Evolutionary conservation across 2,113 vertebrate species (phyloP).

Genomic region (zebrafish (Danio rerio)): DNA sequence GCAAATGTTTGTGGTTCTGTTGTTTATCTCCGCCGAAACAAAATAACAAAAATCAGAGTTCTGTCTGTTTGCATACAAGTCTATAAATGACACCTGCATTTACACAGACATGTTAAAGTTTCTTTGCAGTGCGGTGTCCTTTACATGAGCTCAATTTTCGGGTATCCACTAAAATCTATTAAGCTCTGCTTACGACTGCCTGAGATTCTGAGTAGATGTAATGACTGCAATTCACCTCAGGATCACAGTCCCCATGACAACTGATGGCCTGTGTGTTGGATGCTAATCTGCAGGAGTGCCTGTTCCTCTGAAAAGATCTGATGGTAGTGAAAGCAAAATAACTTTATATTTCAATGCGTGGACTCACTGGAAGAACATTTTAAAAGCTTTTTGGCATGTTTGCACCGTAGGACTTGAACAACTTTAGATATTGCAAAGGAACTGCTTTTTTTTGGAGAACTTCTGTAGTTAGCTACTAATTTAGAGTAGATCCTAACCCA

Average conservation of each 20-base stretch:
- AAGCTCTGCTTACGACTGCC: not conserved
- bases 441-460: too few species aligned
- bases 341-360: too few species aligned
- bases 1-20: constrained; percentile 16
- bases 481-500: too few species aligned
- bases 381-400: too few species aligned
- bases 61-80: not conserved
- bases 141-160: not conserved
- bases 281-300: not conserved
- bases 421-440: too few species aligned
- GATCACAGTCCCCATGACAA: not conserved
- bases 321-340: too few species aligned
- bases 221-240: not conserved
- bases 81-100: not conserved
- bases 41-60: not conserved
- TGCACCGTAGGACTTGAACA: too few species aligned
- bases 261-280: not conserved
- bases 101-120: not conserved
- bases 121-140: not conserved
- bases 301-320: not conserved
- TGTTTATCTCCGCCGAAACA: not conserved
- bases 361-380: too few species aligned
- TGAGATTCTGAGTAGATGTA: not conserved
- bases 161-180: not conserved
- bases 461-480: too few species aligned